Percentiles rank a stretch among this genome's conserved stretches.
Evolutionary conservation across 2,797 vertebrate species (phyloP).

Genomic region (Sus cebifrons): DNA sequence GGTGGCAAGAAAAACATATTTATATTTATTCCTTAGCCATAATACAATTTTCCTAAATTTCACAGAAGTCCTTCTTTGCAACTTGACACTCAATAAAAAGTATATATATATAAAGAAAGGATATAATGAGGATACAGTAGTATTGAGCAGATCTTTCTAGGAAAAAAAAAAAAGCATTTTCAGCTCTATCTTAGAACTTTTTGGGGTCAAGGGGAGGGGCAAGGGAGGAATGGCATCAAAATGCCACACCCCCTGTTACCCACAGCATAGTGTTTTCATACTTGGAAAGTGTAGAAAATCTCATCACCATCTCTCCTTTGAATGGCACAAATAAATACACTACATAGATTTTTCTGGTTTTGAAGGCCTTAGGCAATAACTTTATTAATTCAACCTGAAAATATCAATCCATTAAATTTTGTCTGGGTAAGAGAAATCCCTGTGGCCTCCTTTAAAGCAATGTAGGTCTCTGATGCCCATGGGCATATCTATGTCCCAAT

Average conservation of each 20-base stretch:
- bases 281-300: conserved; percentile 76
- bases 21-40: conserved; percentile 85
- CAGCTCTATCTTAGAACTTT: conserved; percentile 69
- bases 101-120: neutral
- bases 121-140: conserved; percentile 69
- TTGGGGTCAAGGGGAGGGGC: neutral
- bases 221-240: conserved; percentile 38
- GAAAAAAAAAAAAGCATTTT: conserved; percentile 47
- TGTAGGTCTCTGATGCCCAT: conserved; percentile 86
- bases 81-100: conserved; percentile 69
- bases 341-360: conserved; percentile 78
- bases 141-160: conserved; percentile 73
- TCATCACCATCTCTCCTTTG: conserved; percentile 74
- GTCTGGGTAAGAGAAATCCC: conserved; percentile 85
- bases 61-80: conserved; percentile 78
- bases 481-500: conserved; percentile 74
- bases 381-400: conserved; percentile 87
- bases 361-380: conserved; percentile 83
- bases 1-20: conserved; percentile 82
- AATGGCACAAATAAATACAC: conserved; percentile 85
- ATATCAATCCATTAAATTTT: conserved; percentile 87
- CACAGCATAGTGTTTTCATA: conserved; percentile 66
- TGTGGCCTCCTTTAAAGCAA: conserved; percentile 85
- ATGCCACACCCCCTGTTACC: conserved; percentile 50
- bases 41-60: conserved; percentile 81